Evolutionary conservation across 2,113 vertebrate genomes (phyloP).

Genomic region (Rhea pennata): DNA sequence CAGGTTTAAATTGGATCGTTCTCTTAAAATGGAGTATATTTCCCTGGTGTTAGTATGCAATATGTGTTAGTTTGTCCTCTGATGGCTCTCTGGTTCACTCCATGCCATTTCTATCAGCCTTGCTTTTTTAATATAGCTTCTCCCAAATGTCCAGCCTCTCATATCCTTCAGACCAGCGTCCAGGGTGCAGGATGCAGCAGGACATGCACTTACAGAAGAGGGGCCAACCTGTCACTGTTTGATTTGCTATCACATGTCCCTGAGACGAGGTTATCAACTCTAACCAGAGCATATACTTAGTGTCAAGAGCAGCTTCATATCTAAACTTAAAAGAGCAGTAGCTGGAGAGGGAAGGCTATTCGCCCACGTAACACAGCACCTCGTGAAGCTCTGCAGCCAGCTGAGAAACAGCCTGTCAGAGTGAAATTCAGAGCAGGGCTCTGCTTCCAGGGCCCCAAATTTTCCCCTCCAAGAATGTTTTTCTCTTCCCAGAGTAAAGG

Average conservation of each 20-base stretch:
- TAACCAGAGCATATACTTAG: background rate
- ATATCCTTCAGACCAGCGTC: background rate
- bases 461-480: background rate
- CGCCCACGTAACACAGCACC: background rate
- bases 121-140: background rate
- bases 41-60: background rate
- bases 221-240: background rate
- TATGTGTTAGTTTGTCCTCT: background rate
- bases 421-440: background rate
- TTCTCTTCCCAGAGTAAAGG: background rate
- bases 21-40: background rate
- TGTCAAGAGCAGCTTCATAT: background rate
- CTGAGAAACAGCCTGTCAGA: background rate
- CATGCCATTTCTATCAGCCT: background rate
- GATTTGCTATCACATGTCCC: background rate
- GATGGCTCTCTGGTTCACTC: background rate
- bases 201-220: background rate
- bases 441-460: background rate
- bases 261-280: background rate
- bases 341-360: rapidly evolving
- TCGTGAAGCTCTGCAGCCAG: background rate
- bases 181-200: background rate
- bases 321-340: background rate
- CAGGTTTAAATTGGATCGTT: background rate
- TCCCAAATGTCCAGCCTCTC: background rate